Conservation (phyloP, 2,888 invertebrate species). For the Panopea generosa region DNA sequence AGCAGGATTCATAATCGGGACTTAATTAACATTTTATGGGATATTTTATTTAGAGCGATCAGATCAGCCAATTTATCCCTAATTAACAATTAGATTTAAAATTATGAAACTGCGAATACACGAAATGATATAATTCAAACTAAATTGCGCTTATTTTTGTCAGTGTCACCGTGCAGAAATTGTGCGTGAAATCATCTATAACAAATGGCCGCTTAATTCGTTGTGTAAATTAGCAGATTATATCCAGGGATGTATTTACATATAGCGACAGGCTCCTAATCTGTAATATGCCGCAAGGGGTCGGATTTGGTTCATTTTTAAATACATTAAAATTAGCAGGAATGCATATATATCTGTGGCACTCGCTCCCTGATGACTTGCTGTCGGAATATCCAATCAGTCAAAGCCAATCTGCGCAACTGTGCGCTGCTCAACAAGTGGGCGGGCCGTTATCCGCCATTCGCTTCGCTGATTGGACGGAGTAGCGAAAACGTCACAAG, state of each 20-base stretch:
- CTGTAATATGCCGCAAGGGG: conserved; percentile 13
- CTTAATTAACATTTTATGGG: too few relatives aligned
- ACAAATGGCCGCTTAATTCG: conserved; percentile 11
- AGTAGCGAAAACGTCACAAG: conserved; percentile 48
- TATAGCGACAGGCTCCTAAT: conserved; percentile 11
- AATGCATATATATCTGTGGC: conserved; percentile 28
- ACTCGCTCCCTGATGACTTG: conserved; percentile 52
- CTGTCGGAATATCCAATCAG: conserved; percentile 57
- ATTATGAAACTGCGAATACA: too few relatives aligned
- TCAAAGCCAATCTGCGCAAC: conserved; percentile 43
- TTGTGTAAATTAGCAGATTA: conserved; percentile 10
- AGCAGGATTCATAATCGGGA: too few relatives aligned
- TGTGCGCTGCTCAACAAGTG: conserved; percentile 39
- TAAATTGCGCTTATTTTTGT: too few relatives aligned
- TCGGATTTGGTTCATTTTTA: conserved; percentile 25
- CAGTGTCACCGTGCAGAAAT: conserved; percentile 31
- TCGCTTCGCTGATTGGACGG: conserved; percentile 14
- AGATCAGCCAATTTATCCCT: too few relatives aligned
- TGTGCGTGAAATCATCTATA: conserved; percentile 29
- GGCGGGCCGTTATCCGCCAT: conserved; percentile 33
- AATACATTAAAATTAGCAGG: conserved; percentile 8
- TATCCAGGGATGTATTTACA: conserved; percentile 10
- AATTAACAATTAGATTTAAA: too few relatives aligned
- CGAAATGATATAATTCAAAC: too few relatives aligned
- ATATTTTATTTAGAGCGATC: too few relatives aligned